Evolutionary conservation across 1,140 invertebrate genomes (phyloP).

Genomic region (Lucilia sericata): DNA sequence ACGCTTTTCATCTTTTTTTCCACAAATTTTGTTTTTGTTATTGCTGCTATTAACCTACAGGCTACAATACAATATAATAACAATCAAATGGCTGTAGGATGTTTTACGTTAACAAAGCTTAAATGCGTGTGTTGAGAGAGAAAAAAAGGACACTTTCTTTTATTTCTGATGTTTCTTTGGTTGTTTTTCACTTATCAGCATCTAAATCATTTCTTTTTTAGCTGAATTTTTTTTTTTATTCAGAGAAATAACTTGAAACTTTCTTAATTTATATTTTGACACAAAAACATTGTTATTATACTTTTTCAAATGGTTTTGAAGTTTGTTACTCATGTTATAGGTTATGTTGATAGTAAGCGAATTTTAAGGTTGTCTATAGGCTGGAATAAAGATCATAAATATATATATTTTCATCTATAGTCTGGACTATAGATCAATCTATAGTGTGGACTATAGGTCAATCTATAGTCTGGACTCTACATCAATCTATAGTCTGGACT

Average conservation of each 20-base stretch:
- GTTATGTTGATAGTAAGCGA: no score
- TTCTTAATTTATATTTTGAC: slow-evolving; percentile 43
- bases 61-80: neutral
- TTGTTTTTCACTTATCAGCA: slow-evolving; percentile 42
- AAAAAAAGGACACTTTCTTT: slow-evolving; percentile 43
- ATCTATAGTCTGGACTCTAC: no score
- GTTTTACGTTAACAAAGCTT: neutral
- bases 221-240: neutral
- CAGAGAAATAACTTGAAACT: neutral
- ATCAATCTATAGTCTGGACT: no score
- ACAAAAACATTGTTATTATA: slow-evolving; percentile 39
- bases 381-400: no score
- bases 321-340: neutral
- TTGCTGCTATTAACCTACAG: neutral
- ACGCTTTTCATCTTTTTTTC: neutral
- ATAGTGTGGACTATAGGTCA: no score
- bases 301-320: slow-evolving; percentile 17
- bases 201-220: slow-evolving; percentile 35
- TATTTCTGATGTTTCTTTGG: neutral
- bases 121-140: neutral
- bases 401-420: no score
- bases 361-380: no score
- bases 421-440: no score
- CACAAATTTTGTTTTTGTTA: slow-evolving; percentile 29
- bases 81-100: slow-evolving; percentile 1